These are phyloP conservation scores for Trissolcus japonicus DNA, from an alignment of 2,888 invertebrate genomes.

Conservation along the genomic window DNA sequence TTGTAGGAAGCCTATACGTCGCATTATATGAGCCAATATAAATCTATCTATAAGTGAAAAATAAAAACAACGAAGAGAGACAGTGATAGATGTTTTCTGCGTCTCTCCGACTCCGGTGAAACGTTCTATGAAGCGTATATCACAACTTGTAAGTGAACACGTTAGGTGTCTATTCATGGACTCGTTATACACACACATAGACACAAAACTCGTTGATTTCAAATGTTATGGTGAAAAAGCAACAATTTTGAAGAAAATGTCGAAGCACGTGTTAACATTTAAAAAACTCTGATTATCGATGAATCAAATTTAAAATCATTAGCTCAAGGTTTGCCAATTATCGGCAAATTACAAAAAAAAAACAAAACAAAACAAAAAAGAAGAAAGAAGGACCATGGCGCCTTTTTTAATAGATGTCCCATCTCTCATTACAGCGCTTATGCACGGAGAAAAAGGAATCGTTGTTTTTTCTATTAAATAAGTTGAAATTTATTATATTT, in stretches of 20 bases:
- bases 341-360: no score
- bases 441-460: no score
- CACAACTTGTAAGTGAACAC: conserved; percentile 56
- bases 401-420: no score
- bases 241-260: conserved; percentile 41
- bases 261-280: conserved; percentile 14
- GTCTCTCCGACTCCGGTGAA: conserved; percentile 47
- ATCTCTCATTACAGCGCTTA: conserved; percentile 6
- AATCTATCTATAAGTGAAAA: conserved; percentile 48
- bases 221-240: conserved; percentile 28
- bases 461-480: no score
- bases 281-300: no score
- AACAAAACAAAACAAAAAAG: no score
- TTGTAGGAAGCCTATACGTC: conserved; percentile 51
- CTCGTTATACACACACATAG: conserved; percentile 37
- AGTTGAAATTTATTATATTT: no score
- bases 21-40: conserved; percentile 49
- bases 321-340: no score
- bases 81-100: conserved; percentile 51
- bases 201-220: conserved; percentile 33
- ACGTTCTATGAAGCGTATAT: conserved; percentile 57
- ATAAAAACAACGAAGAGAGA: conserved; percentile 35
- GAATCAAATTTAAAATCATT: no score
- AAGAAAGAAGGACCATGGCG: no score
- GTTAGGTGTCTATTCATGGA: conserved; percentile 56